Base-by-base conservation (phyloP, 2,888 invertebrate genomes). In the Rhimphoctona megacephalus region DNA sequence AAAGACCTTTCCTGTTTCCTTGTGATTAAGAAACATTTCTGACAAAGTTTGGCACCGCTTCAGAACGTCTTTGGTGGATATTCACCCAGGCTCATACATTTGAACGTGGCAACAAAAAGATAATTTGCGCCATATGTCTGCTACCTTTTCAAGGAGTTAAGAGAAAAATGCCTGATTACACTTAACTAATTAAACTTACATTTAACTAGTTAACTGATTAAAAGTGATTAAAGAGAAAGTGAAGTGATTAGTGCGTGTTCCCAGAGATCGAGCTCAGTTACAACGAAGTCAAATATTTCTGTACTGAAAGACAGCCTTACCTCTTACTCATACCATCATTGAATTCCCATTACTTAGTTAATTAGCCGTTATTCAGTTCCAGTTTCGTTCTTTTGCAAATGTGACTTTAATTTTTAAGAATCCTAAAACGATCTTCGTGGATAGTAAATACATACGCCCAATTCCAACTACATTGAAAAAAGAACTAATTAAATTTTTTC, bases 11-110 rank as follows among this genome's bases (percentile, higher is more conserved):
- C n/a, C 22, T 22, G 72, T 33, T 22, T 52, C 22, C 72, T 54
- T 54, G 14, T 73, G 72, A 52, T 72, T 72, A 54, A 54, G 36
- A n/a, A 36, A 49, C 49, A 14, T 73, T 33, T 52, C 52, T 73
- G 3, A n/a, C 52, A 54, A 73, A 73, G 54, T 73, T 54, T 73
- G n/a, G 19, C 30, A 30, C 33, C 30, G 46, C 19, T 70, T 70
- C 30, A 33, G 19, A 49, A 49, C 19, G 17, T 61, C 61, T 61
- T 61, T 61, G 17, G 17, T 30, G 30, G 30, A 30, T 25, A 30
- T 30, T 30, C 61, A 6, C 7, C 30, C 6, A 61, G 61, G 30
- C 14, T 25, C n/a, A 9, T 39, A 39, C n/a, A 11, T 39, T 36
- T 36, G 1, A 66, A 39, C 66, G 19, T 5, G n/a, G 43, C 46